These are phyloP conservation scores for Calidris pygmaea DNA, from an alignment of 2,113 vertebrate species.

Conservation along the genomic window DNA sequence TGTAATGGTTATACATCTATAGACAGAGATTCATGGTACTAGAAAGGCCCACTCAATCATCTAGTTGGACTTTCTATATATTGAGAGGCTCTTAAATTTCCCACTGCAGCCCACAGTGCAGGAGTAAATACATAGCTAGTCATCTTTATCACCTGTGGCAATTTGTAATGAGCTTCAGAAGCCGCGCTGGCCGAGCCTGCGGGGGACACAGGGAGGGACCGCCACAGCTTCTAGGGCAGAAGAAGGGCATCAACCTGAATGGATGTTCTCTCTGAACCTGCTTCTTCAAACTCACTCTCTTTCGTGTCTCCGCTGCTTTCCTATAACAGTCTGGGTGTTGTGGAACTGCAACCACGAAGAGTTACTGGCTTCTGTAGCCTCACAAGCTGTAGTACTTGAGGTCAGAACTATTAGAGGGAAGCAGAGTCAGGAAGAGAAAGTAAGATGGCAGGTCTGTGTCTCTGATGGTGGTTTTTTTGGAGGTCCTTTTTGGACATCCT, in stretches of 20 bases:
- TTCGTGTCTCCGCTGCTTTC: neutral
- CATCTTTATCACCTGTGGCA: neutral
- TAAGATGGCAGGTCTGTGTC: neutral
- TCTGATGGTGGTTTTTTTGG: neutral
- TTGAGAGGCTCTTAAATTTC: conserved; percentile 32
- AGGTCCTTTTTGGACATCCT: neutral
- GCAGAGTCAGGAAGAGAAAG: neutral
- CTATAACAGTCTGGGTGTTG: neutral
- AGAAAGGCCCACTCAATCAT: conserved; percentile 30
- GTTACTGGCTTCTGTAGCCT: neutral
- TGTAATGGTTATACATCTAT: conserved; percentile 31
- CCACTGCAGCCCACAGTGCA: neutral
- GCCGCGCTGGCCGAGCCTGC: fast-evolving
- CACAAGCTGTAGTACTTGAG: neutral
- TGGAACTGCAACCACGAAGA: neutral
- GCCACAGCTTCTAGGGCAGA: neutral
- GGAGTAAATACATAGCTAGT: conserved; percentile 3
- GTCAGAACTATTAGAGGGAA: neutral
- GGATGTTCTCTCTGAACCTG: neutral
- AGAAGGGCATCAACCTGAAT: neutral
- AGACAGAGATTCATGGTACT: neutral
- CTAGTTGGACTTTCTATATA: neutral
- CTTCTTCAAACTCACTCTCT: neutral
- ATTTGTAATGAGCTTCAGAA: neutral
- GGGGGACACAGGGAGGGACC: fast-evolving